These are phyloP conservation scores for Spilogale gracilis DNA, from an alignment of 2,113 vertebrate genomes.

Conservation along the genomic window DNA sequence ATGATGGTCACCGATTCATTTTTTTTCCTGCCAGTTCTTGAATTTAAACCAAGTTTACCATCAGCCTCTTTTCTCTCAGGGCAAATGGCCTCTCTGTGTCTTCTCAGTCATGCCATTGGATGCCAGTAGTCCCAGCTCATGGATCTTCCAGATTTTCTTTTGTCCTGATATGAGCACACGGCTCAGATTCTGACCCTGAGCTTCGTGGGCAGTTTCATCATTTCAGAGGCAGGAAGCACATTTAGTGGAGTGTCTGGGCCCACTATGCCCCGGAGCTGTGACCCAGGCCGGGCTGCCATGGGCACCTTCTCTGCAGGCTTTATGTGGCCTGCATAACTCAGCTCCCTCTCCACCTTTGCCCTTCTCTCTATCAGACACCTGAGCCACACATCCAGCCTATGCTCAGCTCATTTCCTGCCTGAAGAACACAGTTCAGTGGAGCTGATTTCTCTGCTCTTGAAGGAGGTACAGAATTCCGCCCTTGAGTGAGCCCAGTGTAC, in stretches of 20 bases:
- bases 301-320: not conserved
- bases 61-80: not conserved
- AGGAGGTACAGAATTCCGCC: not conserved
- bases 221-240: not conserved
- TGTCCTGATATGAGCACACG: accelerated
- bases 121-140: not conserved
- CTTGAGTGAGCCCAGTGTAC: not conserved
- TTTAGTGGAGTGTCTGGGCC: not conserved
- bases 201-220: not conserved
- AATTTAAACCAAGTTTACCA: not conserved
- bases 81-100: not conserved
- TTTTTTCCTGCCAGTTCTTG: not conserved
- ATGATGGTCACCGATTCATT: not conserved
- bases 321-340: not conserved
- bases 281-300: too few relatives aligned
- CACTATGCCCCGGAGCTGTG: not conserved
- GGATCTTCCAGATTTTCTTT: not conserved
- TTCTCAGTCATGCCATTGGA: not conserved
- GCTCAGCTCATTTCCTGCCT: not conserved
- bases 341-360: not conserved
- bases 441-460: not conserved
- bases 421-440: not conserved
- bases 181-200: not conserved
- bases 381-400: not conserved
- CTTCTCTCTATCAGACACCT: not conserved